Evolutionary conservation across 2,888 invertebrate species (phyloP), one percentile per base, ranked within the genome.

Genomic region (Agrotis ipsilon): DNA sequence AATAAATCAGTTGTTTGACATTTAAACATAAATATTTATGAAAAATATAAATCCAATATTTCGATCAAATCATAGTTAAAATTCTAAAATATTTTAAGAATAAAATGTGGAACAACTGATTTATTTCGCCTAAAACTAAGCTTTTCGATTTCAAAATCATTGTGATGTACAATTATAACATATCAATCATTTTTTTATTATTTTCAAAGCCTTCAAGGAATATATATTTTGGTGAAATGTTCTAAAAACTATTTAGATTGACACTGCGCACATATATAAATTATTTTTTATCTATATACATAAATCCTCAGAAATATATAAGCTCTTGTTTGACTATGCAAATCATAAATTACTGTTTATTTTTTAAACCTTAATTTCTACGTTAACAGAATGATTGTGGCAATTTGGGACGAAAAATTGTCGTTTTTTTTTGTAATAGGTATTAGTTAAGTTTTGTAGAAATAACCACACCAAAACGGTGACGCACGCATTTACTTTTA

Each of bases 91-190:
- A 64, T 51, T 60, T 18, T 49, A 60, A 65, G 32, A 6, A n/a
- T 14, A 48, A 39, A 21, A 1, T 62, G 63, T 62, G 49, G 49
- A 39, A 46, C 55, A 60, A 74, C 54, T 82, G 64, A 13, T 49
- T 70, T 55, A 66, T 71, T 62, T 11, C 45, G 62, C 60, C 55
- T 78, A 71, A 66, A 58, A 80, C 48, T 73, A 83, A 67, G 78
- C 71, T 82, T 75, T 75, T 80, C 63, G 76, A 82, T 83, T 83
- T 70, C 70, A 72, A 83, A 78, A 77, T 76, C 82, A 89, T 91
- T 93, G 88, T 92, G 89, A 93, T 92, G 91, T 92, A 91, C 91
- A 91, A 88, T 91, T 89, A 85, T 89, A 82, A 94, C 95, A 95
- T 95, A 95, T 95, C 95, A 95, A 90, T 79, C 81, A 82, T 83